Evolutionary conservation across 2,888 invertebrate species (phyloP).

Genomic region (Drosophila peninsularis): DNA sequence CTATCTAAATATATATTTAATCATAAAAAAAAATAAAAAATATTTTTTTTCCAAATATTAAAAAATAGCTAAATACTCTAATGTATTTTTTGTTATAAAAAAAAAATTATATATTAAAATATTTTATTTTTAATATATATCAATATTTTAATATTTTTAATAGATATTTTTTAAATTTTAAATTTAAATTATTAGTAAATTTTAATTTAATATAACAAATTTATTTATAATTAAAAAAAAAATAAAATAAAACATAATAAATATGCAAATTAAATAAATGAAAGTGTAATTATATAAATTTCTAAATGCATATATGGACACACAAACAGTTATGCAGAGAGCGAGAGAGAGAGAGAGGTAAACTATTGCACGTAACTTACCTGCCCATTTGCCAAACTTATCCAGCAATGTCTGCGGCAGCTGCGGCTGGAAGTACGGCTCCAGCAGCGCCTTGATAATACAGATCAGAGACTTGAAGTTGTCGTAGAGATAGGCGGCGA

Average conservation of each 20-base stretch:
- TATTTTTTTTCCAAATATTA: no score
- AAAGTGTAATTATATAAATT: slow-evolving; percentile 4
- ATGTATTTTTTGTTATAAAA: no score
- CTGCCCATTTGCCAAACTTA: slow-evolving; percentile 94
- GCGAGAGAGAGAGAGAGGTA: background rate
- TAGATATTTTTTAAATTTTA: no score
- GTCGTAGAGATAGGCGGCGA: slow-evolving; percentile 83
- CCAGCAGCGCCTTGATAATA: slow-evolving; percentile 87
- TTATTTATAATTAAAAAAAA: no score
- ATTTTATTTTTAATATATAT: no score
- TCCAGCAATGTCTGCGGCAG: slow-evolving; percentile 87
- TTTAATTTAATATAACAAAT: no score
- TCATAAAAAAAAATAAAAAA: no score
- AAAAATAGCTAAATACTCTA: no score
- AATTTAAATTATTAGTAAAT: no score
- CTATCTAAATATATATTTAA: no score
- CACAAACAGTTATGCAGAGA: background rate
- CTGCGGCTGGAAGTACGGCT: slow-evolving; percentile 88
- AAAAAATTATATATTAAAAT: no score
- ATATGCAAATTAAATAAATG: background rate
- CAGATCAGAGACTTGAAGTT: slow-evolving; percentile 87
- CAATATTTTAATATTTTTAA: no score
- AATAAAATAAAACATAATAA: background rate
- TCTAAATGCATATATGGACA: background rate
- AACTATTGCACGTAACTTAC: slow-evolving; percentile 86